Evolutionary conservation across 2,888 invertebrate species (phyloP), one percentile per base, ranked within the genome.

Genomic region (Drosophila lutescens): DNA sequence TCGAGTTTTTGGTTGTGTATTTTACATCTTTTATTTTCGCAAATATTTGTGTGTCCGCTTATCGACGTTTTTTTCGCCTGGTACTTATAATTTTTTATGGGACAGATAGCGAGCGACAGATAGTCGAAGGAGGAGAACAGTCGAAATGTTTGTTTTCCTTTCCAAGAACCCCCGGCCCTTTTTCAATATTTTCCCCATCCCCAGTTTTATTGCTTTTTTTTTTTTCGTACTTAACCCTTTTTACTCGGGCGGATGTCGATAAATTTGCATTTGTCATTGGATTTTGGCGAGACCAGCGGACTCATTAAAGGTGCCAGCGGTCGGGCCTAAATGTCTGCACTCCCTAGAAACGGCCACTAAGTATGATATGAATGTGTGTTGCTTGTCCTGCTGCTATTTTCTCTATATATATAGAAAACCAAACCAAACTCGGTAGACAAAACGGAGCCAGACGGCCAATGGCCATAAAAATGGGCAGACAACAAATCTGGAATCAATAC

Each of bases 401-500:
- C 20, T 17, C 17, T 20, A 43, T 6, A 17, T 17, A 23, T 32
- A 49, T 7, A 12, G 17, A 32, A 34, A 17, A 13, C 49, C 17
- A 34, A 40, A 40, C 82, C 77, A 80, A 57, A 70, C 68, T 38
- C 32, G 77, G 77, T 66, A 81, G 81, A 77, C 81, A 74, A 71
- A 78, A 71, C 55, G 81, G 81, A 85, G 81, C 81, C 81, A 70
- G 68, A 49, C 26, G 57, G 56, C 73, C 73, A 63, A 43, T 71
- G 80, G 65, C 82, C 78, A 83, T 83, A 82, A 80, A 82, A 82
- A 82, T 66, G 71, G 72, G 51, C 73, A 81, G 85, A 72, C 66
- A 65, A 59, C 62, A 70, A 70, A 54, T 71, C 76, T 44, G 55
- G 67, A 66, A 66, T 60, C 47, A 77, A 74, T 66, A 40, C 82